Conservation (phyloP, 2,797 vertebrate species). For the Caiman crocodilus region DNA sequence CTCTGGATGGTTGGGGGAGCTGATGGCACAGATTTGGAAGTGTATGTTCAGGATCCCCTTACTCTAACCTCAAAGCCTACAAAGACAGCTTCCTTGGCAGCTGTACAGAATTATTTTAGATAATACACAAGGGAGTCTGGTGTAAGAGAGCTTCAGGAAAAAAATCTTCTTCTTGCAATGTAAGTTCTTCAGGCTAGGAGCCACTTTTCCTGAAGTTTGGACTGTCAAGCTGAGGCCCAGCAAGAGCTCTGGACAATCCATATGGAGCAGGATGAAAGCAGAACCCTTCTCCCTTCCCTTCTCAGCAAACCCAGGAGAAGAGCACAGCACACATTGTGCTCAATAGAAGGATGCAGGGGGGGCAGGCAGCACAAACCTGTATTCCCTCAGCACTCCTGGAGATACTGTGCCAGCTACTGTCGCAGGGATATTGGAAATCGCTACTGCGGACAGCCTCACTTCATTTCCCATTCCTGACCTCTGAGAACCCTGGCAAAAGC, state of each 20-base stretch:
- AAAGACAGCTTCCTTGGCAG: neutral
- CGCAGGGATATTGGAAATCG: no score
- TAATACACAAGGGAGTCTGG: neutral
- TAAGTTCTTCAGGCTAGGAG: no score
- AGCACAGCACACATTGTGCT: accelerated
- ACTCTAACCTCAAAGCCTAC: conserved; percentile 6
- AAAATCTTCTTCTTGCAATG: neutral
- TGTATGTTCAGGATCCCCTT: neutral
- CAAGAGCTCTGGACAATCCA: neutral
- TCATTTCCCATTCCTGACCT: neutral
- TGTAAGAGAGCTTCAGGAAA: neutral
- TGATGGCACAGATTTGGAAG: neutral
- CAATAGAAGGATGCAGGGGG: neutral
- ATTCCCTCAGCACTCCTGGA: neutral
- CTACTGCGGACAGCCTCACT: neutral
- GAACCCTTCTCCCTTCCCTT: accelerated
- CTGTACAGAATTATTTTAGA: no score
- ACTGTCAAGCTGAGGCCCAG: neutral
- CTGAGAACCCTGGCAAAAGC: neutral
- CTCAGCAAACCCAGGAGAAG: neutral
- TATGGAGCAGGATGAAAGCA: neutral
- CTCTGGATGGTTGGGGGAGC: neutral
- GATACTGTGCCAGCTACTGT: no score
- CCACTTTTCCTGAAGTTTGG: no score
- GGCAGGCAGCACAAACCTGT: neutral